A percentile compares a stretch with the other conserved stretches of the same genome.
Conservation (phyloP, 1,140 invertebrate species). For the Orchestia grillus region DNA sequence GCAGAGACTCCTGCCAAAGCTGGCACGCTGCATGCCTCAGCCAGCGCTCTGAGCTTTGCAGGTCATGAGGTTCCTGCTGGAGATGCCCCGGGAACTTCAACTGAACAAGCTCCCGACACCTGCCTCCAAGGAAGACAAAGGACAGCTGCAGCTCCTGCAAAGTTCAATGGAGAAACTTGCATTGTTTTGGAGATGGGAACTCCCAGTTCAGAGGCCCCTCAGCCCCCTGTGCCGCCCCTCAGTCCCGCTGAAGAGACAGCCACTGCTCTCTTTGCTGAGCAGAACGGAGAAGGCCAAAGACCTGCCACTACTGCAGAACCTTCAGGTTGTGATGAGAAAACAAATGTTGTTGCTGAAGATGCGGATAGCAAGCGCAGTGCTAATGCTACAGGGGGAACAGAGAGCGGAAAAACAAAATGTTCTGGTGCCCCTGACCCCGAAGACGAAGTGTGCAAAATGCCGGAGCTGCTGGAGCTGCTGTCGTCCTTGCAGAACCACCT, state of each 20-base stretch:
- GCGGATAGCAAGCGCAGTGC: neutral
- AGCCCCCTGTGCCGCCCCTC: neutral
- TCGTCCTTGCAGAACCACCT: slow-evolving; percentile 78
- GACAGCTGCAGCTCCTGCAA: neutral
- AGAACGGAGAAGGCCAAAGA: too few species aligned
- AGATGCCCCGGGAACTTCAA: neutral
- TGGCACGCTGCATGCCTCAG: neutral
- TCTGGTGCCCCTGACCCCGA: neutral
- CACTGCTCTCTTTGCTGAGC: too few species aligned
- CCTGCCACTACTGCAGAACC: too few species aligned
- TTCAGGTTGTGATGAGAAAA: neutral
- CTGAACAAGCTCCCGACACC: neutral
- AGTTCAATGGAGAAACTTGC: neutral
- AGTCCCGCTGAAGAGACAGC: neutral
- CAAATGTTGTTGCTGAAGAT: neutral
- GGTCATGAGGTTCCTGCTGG: neutral
- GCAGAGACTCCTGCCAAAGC: neutral
- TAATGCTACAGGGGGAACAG: neutral
- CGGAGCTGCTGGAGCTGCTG: slow-evolving; percentile 74
- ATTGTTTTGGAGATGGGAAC: neutral
- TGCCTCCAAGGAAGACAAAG: neutral
- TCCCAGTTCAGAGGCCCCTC: neutral
- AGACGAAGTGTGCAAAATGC: neutral
- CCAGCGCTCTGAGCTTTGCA: neutral
- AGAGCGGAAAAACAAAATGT: neutral